A percentile compares a stretch with the other conserved stretches of the same genome.
phyloP scores from a whole-genome alignment of 2,888 invertebrate genomes.

The Boloria selene region DNA sequence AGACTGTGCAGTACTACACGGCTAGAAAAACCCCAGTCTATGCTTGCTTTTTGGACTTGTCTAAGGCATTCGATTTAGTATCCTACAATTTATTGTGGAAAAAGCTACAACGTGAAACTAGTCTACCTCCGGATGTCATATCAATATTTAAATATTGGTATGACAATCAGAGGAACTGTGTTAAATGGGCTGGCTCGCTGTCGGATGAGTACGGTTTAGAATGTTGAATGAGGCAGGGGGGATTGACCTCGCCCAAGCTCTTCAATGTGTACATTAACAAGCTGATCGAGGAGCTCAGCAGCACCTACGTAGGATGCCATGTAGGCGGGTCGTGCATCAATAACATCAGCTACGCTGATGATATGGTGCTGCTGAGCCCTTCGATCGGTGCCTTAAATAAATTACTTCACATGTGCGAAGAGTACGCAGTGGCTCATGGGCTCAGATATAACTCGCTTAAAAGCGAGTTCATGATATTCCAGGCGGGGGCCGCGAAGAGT shows the following conservation, averaged over 20 bases:
- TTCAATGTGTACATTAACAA: slow-evolving; percentile 10
- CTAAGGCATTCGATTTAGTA: slow-evolving; percentile 37
- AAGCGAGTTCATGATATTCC: background rate
- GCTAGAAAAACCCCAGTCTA: slow-evolving; percentile 8
- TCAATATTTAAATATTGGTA: slow-evolving; percentile 39
- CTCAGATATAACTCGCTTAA: background rate
- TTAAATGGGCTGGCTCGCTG: slow-evolving; percentile 33
- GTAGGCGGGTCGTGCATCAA: background rate
- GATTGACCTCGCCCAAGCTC: slow-evolving; percentile 20
- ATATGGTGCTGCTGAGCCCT: slow-evolving; percentile 4
- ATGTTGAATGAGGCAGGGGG: slow-evolving; percentile 38
- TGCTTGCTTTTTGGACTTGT: slow-evolving; percentile 27
- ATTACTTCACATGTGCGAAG: background rate
- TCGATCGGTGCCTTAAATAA: background rate
- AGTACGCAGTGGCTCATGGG: background rate
- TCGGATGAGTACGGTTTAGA: slow-evolving; percentile 30
- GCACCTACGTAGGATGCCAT: background rate
- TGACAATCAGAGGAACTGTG: slow-evolving; percentile 34
- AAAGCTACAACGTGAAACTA: slow-evolving; percentile 20
- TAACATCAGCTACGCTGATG: slow-evolving; percentile 7
- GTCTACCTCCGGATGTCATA: slow-evolving; percentile 13
- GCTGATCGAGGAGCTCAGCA: slow-evolving; percentile 11
- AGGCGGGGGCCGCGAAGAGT: background rate
- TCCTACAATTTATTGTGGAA: slow-evolving; percentile 31
- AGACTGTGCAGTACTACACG: slow-evolving; percentile 5